Evolutionary conservation across 2,113 vertebrate genomes (phyloP).

Genomic region (Amphilophus citrinellus): DNA sequence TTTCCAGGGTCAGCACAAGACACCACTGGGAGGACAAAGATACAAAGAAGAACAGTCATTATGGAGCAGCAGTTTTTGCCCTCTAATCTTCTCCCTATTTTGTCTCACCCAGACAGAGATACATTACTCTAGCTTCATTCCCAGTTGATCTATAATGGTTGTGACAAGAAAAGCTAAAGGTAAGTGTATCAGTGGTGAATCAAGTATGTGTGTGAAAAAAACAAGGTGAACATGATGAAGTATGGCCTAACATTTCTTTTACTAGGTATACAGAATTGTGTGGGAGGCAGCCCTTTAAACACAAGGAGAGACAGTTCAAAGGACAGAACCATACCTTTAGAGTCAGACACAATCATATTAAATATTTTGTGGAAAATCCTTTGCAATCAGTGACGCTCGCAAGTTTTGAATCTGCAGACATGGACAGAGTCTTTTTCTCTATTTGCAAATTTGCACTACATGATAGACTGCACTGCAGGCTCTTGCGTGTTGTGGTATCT

Average conservation of each 20-base stretch:
- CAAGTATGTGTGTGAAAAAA: neutral
- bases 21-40: slow-evolving; percentile 80
- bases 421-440: too few relatives aligned
- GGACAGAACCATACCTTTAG: too few relatives aligned
- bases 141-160: neutral
- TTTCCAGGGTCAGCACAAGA: slow-evolving; percentile 90
- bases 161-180: neutral
- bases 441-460: too few relatives aligned
- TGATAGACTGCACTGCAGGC: too few relatives aligned
- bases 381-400: too few relatives aligned
- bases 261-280: neutral
- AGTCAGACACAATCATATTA: too few relatives aligned
- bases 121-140: neutral
- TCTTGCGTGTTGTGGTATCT: neutral
- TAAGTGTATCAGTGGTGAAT: neutral
- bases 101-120: neutral
- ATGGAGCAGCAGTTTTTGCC: neutral
- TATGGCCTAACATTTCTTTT: neutral
- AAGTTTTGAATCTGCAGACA: too few relatives aligned
- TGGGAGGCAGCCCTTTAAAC: neutral
- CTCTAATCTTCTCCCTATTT: neutral
- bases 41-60: neutral
- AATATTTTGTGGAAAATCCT: too few relatives aligned
- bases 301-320: neutral
- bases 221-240: neutral